Percentiles rank a stretch among this genome's conserved stretches.
These are phyloP conservation scores for Xiphorhynchus erythropygius DNA, from an alignment of 2,797 vertebrate species.

Conservation along the genomic window DNA sequence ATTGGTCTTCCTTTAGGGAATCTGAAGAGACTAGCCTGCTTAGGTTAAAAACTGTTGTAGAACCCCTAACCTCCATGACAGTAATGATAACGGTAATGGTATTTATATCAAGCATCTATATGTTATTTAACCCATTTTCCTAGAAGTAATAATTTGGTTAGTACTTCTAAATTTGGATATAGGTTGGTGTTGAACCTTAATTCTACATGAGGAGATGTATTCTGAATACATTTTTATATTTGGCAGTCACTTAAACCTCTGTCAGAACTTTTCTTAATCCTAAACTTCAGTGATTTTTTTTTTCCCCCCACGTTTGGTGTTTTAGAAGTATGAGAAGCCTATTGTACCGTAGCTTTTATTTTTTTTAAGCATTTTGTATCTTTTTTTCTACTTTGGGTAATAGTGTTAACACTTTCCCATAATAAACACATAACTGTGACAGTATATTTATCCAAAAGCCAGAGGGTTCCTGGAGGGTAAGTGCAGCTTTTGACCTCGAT, in stretches of 20 bases:
- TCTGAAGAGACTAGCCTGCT: not conserved
- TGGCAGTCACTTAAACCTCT: not conserved
- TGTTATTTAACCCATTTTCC: not conserved
- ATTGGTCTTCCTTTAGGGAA: not conserved
- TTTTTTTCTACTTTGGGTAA: not conserved
- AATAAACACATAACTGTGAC: not conserved
- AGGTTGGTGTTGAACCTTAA: not conserved
- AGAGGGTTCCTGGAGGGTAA: not conserved
- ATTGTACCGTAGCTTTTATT: not conserved
- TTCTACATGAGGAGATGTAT: not conserved
- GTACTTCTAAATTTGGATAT: not conserved
- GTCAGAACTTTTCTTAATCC: not conserved
- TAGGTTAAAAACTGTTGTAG: not conserved
- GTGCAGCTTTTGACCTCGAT: not conserved
- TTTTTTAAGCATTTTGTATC: not conserved
- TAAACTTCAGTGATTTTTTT: not conserved
- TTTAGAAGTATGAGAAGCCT: not conserved
- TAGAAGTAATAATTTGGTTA: not conserved
- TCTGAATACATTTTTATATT: not conserved
- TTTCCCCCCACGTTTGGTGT: not conserved
- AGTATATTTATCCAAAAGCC: not conserved
- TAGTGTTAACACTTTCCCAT: not conserved
- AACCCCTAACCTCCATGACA: not conserved
- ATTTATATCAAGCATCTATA: rapidly evolving
- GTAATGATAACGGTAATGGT: not conserved